A percentile compares a stretch with the other conserved stretches of the same genome.
Evolutionary conservation across 1,140 invertebrate species (phyloP).

Genomic region (Leucophenga varia): DNA sequence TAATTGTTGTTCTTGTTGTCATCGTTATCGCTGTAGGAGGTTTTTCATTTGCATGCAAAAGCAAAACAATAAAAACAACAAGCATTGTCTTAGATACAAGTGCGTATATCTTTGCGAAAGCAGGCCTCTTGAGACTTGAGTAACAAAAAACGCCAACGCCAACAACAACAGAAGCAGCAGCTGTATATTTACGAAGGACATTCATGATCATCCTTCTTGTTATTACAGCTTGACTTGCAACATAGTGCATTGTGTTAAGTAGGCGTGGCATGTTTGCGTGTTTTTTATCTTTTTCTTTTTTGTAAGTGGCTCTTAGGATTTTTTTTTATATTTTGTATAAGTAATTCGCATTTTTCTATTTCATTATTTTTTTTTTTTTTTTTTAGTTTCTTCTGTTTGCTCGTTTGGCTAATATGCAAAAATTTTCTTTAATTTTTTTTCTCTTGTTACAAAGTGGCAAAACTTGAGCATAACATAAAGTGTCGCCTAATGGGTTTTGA

Average conservation of each 20-base stretch:
- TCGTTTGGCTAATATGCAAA: too few relatives aligned
- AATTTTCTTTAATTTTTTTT: constrained; percentile 11
- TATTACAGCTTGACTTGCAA: too few relatives aligned
- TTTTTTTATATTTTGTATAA: too few relatives aligned
- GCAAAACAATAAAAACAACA: constrained; percentile 13
- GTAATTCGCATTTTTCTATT: constrained; percentile 23
- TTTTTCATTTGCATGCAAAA: constrained; percentile 41
- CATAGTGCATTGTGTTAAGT: constrained; percentile 6
- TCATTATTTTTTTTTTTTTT: constrained; percentile 18
- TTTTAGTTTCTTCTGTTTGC: constrained; percentile 8
- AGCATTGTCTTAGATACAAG: too few relatives aligned
- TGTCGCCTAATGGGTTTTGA: constrained; percentile 52
- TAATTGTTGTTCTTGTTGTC: too few relatives aligned
- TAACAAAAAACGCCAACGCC: too few relatives aligned
- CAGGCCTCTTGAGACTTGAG: too few relatives aligned
- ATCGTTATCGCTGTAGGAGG: constrained; percentile 11
- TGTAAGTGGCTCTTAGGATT: not conserved
- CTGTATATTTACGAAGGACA: too few relatives aligned
- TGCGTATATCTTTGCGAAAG: too few relatives aligned
- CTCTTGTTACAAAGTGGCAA: constrained; percentile 21
- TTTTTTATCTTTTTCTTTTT: constrained; percentile 14
- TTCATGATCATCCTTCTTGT: too few relatives aligned
- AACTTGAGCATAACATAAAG: constrained; percentile 52
- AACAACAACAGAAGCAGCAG: too few relatives aligned
- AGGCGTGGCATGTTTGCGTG: constrained; percentile 13